Percentiles rank a stretch among this genome's conserved stretches.
Conservation (phyloP, 2,797 vertebrate genomes). For the Gallinago nigripennis region DNA sequence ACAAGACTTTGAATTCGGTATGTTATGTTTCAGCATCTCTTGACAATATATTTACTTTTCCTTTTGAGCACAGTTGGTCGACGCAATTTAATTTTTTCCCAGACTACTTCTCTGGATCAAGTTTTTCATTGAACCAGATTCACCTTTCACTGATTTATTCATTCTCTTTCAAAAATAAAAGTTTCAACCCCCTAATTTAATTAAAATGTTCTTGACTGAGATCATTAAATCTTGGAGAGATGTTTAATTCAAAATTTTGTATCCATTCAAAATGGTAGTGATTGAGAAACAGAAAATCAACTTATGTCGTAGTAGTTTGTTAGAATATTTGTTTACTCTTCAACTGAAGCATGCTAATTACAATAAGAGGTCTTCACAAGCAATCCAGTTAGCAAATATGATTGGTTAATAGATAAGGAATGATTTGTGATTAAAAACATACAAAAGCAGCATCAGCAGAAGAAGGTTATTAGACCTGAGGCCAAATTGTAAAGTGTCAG, state of each 20-base stretch:
- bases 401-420: constrained; percentile 73
- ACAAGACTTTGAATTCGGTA: background rate
- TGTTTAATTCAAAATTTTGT: constrained; percentile 75
- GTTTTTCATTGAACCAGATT: background rate
- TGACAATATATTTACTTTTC: background rate
- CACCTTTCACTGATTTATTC: constrained; percentile 37
- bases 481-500: background rate
- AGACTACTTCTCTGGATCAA: background rate
- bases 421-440: constrained; percentile 52
- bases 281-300: constrained; percentile 77
- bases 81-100: background rate
- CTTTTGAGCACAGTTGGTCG: background rate
- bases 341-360: constrained; percentile 75
- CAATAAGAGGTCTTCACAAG: constrained; percentile 77
- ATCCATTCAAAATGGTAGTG: constrained; percentile 52
- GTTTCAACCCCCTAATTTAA: constrained; percentile 73
- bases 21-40: background rate
- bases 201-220: constrained; percentile 75
- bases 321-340: constrained; percentile 80
- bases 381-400: constrained; percentile 70
- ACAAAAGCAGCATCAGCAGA: constrained; percentile 12
- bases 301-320: constrained; percentile 74
- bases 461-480: constrained; percentile 6
- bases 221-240: constrained; percentile 73
- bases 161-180: constrained; percentile 60